Conservation (phyloP, 2,797 vertebrate species). For the Dipus sagitta region DNA sequence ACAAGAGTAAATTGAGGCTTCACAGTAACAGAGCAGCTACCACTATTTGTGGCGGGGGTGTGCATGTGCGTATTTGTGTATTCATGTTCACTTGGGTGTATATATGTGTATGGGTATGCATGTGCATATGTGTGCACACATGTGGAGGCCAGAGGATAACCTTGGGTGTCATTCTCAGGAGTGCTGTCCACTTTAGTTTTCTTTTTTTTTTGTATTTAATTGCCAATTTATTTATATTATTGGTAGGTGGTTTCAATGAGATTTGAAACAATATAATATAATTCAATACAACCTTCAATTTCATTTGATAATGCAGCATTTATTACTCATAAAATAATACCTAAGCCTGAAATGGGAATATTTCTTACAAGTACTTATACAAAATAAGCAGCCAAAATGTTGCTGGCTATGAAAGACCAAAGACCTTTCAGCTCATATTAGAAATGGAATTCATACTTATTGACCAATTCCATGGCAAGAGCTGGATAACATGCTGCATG, state of each 20-base stretch:
- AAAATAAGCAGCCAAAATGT: neutral
- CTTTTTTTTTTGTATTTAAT: constrained; percentile 5
- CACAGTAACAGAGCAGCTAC: neutral
- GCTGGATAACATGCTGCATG: neutral
- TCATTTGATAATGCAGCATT: neutral
- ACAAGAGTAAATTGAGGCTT: neutral
- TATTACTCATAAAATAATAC: neutral
- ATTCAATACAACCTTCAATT: neutral
- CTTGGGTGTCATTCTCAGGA: too few relatives aligned
- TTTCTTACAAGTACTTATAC: neutral
- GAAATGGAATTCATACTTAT: neutral
- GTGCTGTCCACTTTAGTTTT: too few relatives aligned
- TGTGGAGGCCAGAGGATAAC: too few relatives aligned
- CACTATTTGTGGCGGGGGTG: too few relatives aligned
- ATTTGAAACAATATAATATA: neutral
- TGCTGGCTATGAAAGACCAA: neutral
- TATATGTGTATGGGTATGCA: too few relatives aligned
- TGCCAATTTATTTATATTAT: neutral
- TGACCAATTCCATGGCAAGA: neutral
- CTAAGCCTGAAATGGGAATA: neutral
- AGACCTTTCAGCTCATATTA: neutral
- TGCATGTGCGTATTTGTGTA: too few relatives aligned
- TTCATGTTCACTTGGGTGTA: too few relatives aligned
- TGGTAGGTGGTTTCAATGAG: neutral
- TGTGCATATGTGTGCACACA: too few relatives aligned